These are phyloP conservation scores for Epicauta chinensis DNA, from an alignment of 1,140 invertebrate genomes.

Conservation along the genomic window DNA sequence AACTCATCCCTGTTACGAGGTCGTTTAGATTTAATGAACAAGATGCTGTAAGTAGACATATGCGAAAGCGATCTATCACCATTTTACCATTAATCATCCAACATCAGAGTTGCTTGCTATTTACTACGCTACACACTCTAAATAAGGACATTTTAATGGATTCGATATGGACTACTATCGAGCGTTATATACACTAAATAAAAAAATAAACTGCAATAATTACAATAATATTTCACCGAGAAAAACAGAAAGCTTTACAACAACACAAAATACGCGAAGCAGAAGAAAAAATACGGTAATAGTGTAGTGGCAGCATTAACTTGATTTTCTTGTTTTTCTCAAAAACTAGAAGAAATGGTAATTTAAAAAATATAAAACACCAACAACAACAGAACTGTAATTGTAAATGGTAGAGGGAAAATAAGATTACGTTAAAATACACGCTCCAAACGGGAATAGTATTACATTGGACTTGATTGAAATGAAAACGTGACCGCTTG, in stretches of 20 bases:
- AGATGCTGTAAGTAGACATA: slow-evolving; percentile 25
- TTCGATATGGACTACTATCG: slow-evolving; percentile 11
- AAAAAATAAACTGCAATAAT: not conserved
- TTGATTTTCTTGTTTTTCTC: too few species aligned
- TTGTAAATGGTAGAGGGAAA: too few species aligned
- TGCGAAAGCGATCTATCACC: slow-evolving; percentile 28
- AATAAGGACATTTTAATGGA: slow-evolving; percentile 23
- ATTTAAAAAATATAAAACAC: slow-evolving; percentile 16
- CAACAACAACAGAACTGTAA: slow-evolving; percentile 3
- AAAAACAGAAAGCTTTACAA: too few species aligned
- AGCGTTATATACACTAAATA: not conserved
- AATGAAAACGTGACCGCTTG: slow-evolving; percentile 16
- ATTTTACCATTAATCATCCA: slow-evolving; percentile 24
- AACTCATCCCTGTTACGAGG: not conserved
- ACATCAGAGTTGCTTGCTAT: slow-evolving; percentile 13
- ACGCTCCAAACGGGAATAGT: slow-evolving; percentile 7
- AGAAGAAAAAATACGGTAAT: too few species aligned
- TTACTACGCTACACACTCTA: slow-evolving; percentile 13
- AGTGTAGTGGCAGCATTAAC: too few species aligned
- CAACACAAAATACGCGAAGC: too few species aligned
- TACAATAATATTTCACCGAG: not conserved
- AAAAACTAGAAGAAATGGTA: slow-evolving; percentile 3
- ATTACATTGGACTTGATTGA: slow-evolving; percentile 17
- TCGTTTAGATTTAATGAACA: slow-evolving; percentile 27
- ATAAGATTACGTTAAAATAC: slow-evolving; percentile 18